These are phyloP conservation scores for Caenorhabditis sp. DNA, from an alignment of 2,888 invertebrate genomes.

Conservation along the genomic window DNA sequence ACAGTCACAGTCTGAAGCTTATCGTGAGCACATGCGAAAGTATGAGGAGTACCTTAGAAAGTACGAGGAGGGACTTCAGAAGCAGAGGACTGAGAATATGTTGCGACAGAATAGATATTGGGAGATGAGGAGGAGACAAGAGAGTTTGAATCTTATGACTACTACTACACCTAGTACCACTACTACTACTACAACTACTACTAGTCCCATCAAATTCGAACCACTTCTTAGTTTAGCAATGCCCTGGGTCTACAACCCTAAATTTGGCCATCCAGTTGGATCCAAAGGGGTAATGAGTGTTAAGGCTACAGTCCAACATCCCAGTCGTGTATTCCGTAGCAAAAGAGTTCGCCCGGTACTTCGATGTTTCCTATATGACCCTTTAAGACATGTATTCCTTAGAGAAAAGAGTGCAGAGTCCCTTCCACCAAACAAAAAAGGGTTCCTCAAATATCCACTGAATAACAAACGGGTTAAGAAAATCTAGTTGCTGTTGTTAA, in stretches of 20 bases:
- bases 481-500: slow-evolving; percentile 1
- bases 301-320: slow-evolving; percentile 53
- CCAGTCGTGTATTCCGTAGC: slow-evolving; percentile 23
- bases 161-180: slow-evolving; percentile 5
- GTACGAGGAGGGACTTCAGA: slow-evolving; percentile 56
- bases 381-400: slow-evolving; percentile 35
- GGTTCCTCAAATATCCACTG: slow-evolving; percentile 58
- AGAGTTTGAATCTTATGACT: slow-evolving; percentile 11
- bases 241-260: slow-evolving; percentile 26
- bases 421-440: slow-evolving; percentile 18
- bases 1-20: slow-evolving; percentile 44
- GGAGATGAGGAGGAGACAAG: slow-evolving; percentile 46
- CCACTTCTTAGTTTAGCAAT: too few relatives aligned
- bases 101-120: slow-evolving; percentile 46
- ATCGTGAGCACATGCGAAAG: slow-evolving; percentile 50
- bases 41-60: slow-evolving; percentile 56
- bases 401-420: slow-evolving; percentile 44
- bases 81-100: slow-evolving; percentile 49
- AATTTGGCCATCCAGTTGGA: slow-evolving; percentile 37
- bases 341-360: slow-evolving; percentile 38
- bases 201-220: not conserved
- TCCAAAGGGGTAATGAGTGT: slow-evolving; percentile 50
- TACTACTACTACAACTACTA: not conserved
- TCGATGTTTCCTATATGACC: slow-evolving; percentile 58
- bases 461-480: slow-evolving; percentile 37